Evolutionary conservation across 2,888 invertebrate species (phyloP).

Genomic region (Pristionchus japonicus): DNA sequence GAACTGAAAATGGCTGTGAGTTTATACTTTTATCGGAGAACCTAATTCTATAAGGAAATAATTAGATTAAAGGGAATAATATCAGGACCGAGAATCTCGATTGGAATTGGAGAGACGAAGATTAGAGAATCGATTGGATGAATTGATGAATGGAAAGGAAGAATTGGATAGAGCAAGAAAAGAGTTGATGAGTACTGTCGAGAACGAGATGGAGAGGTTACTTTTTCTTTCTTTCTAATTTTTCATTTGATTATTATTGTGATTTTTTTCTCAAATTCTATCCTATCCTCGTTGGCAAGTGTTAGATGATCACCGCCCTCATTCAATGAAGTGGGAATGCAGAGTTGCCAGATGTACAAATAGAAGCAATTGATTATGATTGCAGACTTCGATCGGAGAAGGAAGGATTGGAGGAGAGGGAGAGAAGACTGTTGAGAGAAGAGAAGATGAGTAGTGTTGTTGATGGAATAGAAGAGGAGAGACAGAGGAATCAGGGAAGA

Average conservation of each 20-base stretch:
- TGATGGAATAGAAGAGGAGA: conserved; percentile 7
- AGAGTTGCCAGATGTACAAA: too few species aligned
- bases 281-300: too few species aligned
- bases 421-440: too few species aligned
- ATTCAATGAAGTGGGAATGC: too few species aligned
- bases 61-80: background rate
- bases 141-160: conserved; percentile 52
- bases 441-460: conserved; percentile 13
- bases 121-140: conserved; percentile 53
- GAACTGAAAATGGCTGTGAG: conserved; percentile 51
- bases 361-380: background rate
- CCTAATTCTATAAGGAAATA: background rate
- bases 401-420: background rate
- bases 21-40: background rate
- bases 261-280: too few species aligned
- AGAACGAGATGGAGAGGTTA: conserved; percentile 45
- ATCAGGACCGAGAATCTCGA: conserved; percentile 47
- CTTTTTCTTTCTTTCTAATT: too few species aligned
- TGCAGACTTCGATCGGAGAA: conserved; percentile 27
- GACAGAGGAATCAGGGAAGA: background rate
- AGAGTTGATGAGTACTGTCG: conserved; percentile 41
- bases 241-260: too few species aligned
- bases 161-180: conserved; percentile 53
- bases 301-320: too few species aligned
- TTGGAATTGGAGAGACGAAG: conserved; percentile 38